Conservation (phyloP, 1,140 invertebrate species). For the Heliothis virescens region DNA sequence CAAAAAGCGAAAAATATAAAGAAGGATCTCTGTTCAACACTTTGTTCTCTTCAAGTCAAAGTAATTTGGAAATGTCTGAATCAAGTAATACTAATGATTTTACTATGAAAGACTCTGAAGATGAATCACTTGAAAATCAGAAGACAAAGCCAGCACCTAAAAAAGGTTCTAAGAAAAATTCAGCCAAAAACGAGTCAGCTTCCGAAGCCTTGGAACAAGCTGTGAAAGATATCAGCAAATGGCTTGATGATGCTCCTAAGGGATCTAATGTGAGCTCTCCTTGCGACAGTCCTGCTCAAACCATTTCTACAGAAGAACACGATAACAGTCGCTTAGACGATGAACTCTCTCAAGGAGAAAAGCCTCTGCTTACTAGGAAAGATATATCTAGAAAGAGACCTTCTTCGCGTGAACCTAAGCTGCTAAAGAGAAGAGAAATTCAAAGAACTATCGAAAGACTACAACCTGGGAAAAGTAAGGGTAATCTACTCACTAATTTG, state of each 20-base stretch:
- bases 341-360: constrained; percentile 75
- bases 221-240: constrained; percentile 95
- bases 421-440: constrained; percentile 89
- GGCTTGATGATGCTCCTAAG: constrained; percentile 93
- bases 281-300: constrained; percentile 77
- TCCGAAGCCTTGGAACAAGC: constrained; percentile 94
- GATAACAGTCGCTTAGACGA: constrained; percentile 80
- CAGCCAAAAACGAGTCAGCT: constrained; percentile 87
- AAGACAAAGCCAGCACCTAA: constrained; percentile 70
- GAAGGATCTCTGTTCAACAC: constrained; percentile 75
- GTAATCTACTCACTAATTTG: constrained; percentile 90
- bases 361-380: constrained; percentile 69
- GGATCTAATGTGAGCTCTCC: constrained; percentile 91
- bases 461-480: constrained; percentile 94
- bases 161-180: constrained; percentile 71
- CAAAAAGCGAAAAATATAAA: constrained; percentile 87
- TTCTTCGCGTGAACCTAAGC: constrained; percentile 78
- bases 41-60: constrained; percentile 65
- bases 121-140: constrained; percentile 63
- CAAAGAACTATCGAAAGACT: constrained; percentile 93
- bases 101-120: constrained; percentile 66
- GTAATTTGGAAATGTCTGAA: constrained; percentile 62
- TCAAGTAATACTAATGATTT: constrained; percentile 63
- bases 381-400: constrained; percentile 79
- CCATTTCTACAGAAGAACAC: constrained; percentile 76